Evolutionary conservation across 2,888 invertebrate species (phyloP).

Genomic region (Polylopha cassiicola): DNA sequence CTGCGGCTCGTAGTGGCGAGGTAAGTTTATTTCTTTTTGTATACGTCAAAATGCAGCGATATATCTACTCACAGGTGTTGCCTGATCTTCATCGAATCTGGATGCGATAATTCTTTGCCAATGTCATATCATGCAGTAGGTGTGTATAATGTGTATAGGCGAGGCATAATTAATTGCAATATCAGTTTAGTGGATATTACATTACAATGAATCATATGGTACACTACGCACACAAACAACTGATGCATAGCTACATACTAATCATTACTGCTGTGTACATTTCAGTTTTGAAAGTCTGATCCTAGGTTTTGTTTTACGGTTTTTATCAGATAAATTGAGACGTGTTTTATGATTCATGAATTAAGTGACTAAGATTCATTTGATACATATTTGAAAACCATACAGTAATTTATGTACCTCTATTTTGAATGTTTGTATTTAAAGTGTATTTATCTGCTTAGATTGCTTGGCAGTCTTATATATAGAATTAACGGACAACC

Average conservation of each 20-base stretch:
- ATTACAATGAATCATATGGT: slow-evolving; percentile 20
- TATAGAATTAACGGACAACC: too few relatives aligned
- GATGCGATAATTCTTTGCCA: slow-evolving; percentile 3
- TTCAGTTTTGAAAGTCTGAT: too few relatives aligned
- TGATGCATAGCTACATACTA: slow-evolving; percentile 4
- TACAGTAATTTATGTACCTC: too few relatives aligned
- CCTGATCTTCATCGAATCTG: slow-evolving; percentile 6
- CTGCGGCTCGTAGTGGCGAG: slow-evolving; percentile 93
- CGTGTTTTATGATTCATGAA: too few relatives aligned
- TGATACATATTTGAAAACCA: too few relatives aligned
- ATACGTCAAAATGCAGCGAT: slow-evolving; percentile 4
- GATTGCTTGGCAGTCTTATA: too few relatives aligned
- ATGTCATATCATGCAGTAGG: too few relatives aligned
- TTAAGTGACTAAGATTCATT: too few relatives aligned
- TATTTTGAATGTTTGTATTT: too few relatives aligned
- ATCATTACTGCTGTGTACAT: slow-evolving; percentile 8
- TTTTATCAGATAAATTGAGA: too few relatives aligned
- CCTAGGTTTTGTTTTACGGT: too few relatives aligned
- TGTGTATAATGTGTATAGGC: slow-evolving; percentile 2
- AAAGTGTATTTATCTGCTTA: too few relatives aligned
- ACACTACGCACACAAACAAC: slow-evolving; percentile 20
- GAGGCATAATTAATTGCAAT: slow-evolving; percentile 4
- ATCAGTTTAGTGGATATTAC: slow-evolving; percentile 6
- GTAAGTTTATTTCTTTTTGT: slow-evolving; percentile 68
- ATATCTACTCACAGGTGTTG: slow-evolving; percentile 10